Percentiles rank a stretch among this genome's conserved stretches.
Conservation (phyloP, 2,888 invertebrate genomes). For the Unio delphinus region DNA sequence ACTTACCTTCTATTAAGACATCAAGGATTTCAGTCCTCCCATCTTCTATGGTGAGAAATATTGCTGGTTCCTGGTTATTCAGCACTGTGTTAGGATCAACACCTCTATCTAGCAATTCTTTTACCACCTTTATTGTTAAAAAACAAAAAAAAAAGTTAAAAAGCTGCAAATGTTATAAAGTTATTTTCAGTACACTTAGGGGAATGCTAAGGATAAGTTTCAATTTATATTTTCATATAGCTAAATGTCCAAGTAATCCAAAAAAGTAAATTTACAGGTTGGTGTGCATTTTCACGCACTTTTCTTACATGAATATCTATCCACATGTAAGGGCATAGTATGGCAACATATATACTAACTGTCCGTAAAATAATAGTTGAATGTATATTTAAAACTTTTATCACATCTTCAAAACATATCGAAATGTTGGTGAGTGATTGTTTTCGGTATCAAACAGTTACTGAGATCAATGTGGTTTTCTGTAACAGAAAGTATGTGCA, state of each 20-base stretch:
- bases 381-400: too few species aligned
- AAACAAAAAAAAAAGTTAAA: neutral
- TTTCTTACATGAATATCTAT: too few species aligned
- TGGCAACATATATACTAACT: too few species aligned
- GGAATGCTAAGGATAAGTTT: neutral
- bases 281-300: too few species aligned
- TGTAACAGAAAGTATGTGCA: too few species aligned
- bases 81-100: constrained; percentile 35
- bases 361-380: too few species aligned
- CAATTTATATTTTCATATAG: neutral
- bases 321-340: too few species aligned
- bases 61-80: constrained; percentile 45
- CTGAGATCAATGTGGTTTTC: too few species aligned
- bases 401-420: too few species aligned
- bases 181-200: neutral
- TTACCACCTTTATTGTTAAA: constrained; percentile 38
- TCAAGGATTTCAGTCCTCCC: constrained; percentile 32
- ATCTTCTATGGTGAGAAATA: constrained; percentile 42
- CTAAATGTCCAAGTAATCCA: neutral
- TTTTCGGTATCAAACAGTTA: too few species aligned
- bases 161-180: neutral
- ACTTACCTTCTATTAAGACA: constrained; percentile 36
- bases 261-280: neutral
- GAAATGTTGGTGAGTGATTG: too few species aligned
- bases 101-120: constrained; percentile 43